Evolutionary conservation across 2,888 invertebrate genomes (phyloP).

Genomic region (Steromphala cineraria): DNA sequence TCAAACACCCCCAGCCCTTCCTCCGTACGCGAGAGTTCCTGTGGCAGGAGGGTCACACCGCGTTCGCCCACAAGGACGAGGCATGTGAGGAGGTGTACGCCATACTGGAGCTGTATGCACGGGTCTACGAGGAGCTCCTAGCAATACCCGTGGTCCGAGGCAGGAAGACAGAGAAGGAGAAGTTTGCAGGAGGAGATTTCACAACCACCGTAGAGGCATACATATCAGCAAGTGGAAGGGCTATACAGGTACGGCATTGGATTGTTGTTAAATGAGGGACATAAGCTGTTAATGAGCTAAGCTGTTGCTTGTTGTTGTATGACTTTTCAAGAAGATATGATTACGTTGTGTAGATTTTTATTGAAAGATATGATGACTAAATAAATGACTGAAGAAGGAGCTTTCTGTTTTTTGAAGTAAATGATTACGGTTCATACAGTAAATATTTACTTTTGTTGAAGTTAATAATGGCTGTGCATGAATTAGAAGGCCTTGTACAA

Average conservation of each 20-base stretch:
- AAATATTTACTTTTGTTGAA: too few species aligned
- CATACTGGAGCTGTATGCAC: constrained; percentile 88
- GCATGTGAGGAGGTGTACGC: constrained; percentile 89
- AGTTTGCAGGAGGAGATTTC: constrained; percentile 98
- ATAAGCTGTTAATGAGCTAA: not conserved
- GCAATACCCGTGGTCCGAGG: constrained; percentile 89
- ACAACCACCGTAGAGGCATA: constrained; percentile 98
- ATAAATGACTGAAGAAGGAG: too few species aligned
- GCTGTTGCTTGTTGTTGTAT: too few species aligned
- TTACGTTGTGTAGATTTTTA: too few species aligned
- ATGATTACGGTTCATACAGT: too few species aligned
- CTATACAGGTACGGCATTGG: constrained; percentile 84
- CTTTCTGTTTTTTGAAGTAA: too few species aligned
- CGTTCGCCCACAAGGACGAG: constrained; percentile 88
- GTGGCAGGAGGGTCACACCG: constrained; percentile 99
- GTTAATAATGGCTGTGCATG: not conserved
- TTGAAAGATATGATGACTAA: too few species aligned
- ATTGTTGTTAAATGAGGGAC: not conserved
- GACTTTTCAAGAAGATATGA: too few species aligned
- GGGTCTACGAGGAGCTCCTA: constrained; percentile 90
- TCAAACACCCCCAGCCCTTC: constrained; percentile 99
- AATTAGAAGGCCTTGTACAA: not conserved
- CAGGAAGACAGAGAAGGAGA: constrained; percentile 98
- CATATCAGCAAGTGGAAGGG: constrained; percentile 93
- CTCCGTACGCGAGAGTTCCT: constrained; percentile 97